Base-by-base conservation (phyloP, 2,888 invertebrate species). In the Spodoptera picta region DNA sequence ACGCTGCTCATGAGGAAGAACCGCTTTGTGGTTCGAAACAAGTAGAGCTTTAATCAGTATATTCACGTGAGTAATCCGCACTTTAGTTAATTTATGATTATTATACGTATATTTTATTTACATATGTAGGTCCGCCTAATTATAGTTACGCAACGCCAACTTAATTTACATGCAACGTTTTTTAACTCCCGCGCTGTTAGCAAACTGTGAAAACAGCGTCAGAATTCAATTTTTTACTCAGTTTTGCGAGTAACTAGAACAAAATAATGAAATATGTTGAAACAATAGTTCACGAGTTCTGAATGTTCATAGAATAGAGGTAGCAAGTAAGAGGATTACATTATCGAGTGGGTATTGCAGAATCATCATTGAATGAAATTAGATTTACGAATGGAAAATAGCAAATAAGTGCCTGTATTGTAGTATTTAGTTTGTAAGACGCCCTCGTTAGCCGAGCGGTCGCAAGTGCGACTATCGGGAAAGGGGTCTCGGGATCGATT, bases 211-310 rank as follows among this genome's bases (percentile, higher is more conserved):
- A 31, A 73, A 47, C 50, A 46, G 50, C 47, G 69, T 41, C 52
- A 44, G 51, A 74, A 71, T 59, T 74, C 69, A 64, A 71, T 71
- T n/a, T n/a, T n/a, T n/a, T 71, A 71, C 46, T 4, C 24, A 24
- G 51, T 53, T 56, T 52, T 49, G 52, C 24, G 46, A 64, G 51
- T 56, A 63, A 31, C 49, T 24, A 24, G 45, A 63, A 64, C 52
- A 55, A 68, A 60, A 69, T 64, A 67, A 56, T 67, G 55, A 42
- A 64, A 69, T 36, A 69, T 19, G 46, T 36, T 41, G 23, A 24
- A 63, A 69, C 71, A 71, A 64, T 69, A 50, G 69, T 36, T 69
- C 42, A n/a, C 6, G 52, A 19, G 42, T 56, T 64, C 9, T n/a
- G 14, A 66, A 6, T 53, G 44, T 54, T 54, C 50, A 45, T 7